Evolutionary conservation across 2,888 invertebrate genomes (phyloP).

Genomic region (Ariolimax columbianus): DNA sequence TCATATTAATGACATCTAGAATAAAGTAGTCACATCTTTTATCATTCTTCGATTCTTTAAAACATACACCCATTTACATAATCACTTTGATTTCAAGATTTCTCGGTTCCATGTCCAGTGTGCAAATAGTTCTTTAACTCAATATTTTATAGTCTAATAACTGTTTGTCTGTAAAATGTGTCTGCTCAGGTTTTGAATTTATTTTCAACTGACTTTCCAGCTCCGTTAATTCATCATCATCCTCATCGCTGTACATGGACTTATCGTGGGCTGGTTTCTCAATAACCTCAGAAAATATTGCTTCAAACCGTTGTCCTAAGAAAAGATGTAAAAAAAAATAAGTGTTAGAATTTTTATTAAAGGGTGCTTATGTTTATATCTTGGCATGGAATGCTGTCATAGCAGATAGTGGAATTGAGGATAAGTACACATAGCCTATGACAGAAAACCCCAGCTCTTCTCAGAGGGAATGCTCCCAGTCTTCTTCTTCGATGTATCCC

Average conservation of each 20-base stretch:
- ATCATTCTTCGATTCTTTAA: too few relatives aligned
- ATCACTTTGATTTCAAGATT: not conserved
- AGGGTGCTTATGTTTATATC: too few relatives aligned
- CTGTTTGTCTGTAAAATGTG: not conserved
- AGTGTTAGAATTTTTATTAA: too few relatives aligned
- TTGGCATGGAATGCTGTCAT: too few relatives aligned
- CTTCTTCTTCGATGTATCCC: too few relatives aligned
- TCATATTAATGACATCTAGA: too few relatives aligned
- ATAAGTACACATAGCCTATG: too few relatives aligned
- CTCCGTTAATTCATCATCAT: not conserved
- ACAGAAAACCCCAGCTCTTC: too few relatives aligned
- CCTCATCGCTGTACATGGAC: slow-evolving; percentile 37
- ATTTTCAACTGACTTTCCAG: not conserved
- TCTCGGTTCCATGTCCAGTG: not conserved
- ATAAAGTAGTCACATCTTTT: too few relatives aligned
- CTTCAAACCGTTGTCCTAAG: slow-evolving; percentile 53
- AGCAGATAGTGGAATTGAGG: too few relatives aligned
- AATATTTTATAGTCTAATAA: not conserved
- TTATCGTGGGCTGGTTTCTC: slow-evolving; percentile 53
- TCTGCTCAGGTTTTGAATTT: not conserved
- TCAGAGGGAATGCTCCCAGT: too few relatives aligned
- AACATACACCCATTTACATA: too few relatives aligned
- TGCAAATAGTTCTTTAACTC: not conserved
- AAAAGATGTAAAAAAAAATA: not conserved
- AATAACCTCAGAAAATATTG: slow-evolving; percentile 56